These are phyloP conservation scores for Dioctria rufipes DNA, from an alignment of 2,888 invertebrate genomes.

Conservation along the genomic window DNA sequence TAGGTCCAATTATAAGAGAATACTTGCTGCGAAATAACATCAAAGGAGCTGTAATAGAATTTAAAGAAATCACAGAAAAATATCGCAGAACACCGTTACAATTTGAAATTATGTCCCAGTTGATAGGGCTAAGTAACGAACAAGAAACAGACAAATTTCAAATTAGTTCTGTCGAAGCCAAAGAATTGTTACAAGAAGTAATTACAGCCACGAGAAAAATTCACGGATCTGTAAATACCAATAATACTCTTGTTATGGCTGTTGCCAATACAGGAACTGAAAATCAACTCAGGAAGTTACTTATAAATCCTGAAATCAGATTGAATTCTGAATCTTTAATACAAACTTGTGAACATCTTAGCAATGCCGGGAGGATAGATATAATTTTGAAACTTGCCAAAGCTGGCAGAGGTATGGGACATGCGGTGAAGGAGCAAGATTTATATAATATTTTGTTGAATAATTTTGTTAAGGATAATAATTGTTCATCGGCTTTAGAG, in stretches of 20 bases:
- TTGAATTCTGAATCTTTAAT: slow-evolving; percentile 73
- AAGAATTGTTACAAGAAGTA: slow-evolving; percentile 68
- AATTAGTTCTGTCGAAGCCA: slow-evolving; percentile 64
- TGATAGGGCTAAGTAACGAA: slow-evolving; percentile 68
- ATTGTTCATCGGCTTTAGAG: slow-evolving; percentile 66
- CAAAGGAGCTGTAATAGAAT: slow-evolving; percentile 74
- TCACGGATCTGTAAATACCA: slow-evolving; percentile 71
- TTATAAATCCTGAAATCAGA: slow-evolving; percentile 73
- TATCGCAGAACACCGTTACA: slow-evolving; percentile 78
- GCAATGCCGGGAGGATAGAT: slow-evolving; percentile 65
- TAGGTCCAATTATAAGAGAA: slow-evolving; percentile 77
- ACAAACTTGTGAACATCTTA: slow-evolving; percentile 73
- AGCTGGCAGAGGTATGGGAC: slow-evolving; percentile 66
- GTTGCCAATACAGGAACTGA: slow-evolving; percentile 72
- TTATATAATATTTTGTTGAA: slow-evolving; percentile 68
- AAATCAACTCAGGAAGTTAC: slow-evolving; percentile 71
- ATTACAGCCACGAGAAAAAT: slow-evolving; percentile 67
- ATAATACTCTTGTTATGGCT: slow-evolving; percentile 70
- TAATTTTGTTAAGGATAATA: slow-evolving; percentile 66
- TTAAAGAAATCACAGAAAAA: slow-evolving; percentile 71
- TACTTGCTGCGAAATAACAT: slow-evolving; percentile 74
- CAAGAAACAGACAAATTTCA: slow-evolving; percentile 61
- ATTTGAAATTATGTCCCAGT: slow-evolving; percentile 74
- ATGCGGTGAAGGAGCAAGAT: slow-evolving; percentile 66
- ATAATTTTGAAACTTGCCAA: slow-evolving; percentile 67